A percentile compares a stretch with the other conserved stretches of the same genome.
Conservation (phyloP, 2,797 vertebrate genomes). For the Lophotriccus pileatus region DNA sequence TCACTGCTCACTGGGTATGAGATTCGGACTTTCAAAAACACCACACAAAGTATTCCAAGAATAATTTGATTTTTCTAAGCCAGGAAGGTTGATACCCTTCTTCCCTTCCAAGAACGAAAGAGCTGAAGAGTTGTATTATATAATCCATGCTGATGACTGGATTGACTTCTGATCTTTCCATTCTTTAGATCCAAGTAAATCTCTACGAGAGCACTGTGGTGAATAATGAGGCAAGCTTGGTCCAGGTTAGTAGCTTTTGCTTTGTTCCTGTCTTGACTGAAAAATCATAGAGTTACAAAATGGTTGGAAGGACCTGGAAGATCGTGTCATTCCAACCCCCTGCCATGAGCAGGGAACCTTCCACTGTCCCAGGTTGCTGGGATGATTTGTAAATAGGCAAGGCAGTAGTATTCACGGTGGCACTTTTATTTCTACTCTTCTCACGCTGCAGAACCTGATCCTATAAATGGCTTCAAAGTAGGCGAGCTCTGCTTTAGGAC, state of each 20-base stretch:
- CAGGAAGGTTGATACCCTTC: neutral
- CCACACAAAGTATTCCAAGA: neutral
- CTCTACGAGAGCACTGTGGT: slow-evolving; percentile 75
- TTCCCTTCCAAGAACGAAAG: neutral
- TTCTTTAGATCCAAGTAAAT: slow-evolving; percentile 79
- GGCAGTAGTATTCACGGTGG: neutral
- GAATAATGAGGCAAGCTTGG: slow-evolving; percentile 80
- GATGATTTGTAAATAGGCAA: neutral
- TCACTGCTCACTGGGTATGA: neutral
- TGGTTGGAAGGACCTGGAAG: neutral
- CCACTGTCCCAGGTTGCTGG: neutral
- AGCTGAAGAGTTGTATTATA: neutral
- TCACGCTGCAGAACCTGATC: neutral
- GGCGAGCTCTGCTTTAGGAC: slow-evolving; percentile 19
- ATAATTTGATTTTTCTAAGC: neutral
- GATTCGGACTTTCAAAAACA: neutral
- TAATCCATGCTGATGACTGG: neutral
- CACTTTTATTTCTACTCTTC: neutral
- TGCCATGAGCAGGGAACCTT: neutral
- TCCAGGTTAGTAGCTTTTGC: slow-evolving; percentile 78
- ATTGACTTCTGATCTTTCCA: neutral
- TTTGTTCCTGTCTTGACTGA: neutral
- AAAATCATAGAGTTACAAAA: neutral
- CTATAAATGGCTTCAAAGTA: slow-evolving; percentile 44
- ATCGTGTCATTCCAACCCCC: neutral